Evolutionary conservation across 2,113 vertebrate genomes (phyloP), one percentile per base, ranked within the genome.

Genomic region (Antechinus stuartii): DNA sequence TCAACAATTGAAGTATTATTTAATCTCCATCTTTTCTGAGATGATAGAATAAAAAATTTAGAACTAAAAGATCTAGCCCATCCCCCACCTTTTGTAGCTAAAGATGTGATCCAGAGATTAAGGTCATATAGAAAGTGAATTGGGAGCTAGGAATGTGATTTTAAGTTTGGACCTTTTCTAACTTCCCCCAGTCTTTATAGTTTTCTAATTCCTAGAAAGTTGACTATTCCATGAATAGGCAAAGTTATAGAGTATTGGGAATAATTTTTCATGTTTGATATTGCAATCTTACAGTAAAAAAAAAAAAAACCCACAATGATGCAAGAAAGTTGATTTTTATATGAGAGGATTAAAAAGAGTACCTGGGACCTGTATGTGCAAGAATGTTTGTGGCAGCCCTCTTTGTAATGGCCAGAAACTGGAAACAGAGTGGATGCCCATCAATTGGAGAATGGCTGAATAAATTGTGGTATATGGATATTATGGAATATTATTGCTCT

Each of bases 111-210:
- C 6, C 5, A 84, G 68, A 23, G 6, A 7, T n/a, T 84, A 84
- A 84, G 35, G n/a, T 84, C n/a, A 84, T 42, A 84, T 84, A 8
- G 6, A 76, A 14, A 84, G n/a, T 84, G 19, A 84, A n/a, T 84
- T 42, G 14, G 14, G 0, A 84, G n/a, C 7, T 42, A 42, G 19
- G 16, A 7, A 42, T 8, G n/a, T 42, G 16, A 7, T 42, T 42
- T 84, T 42, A 35, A 42, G 4, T 84, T 84, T 84, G 19, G 68
- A 90, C 90, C 92, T 84, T 92, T 91, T 91, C 89, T 92, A 90
- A 46, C 94, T 96, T 90, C 68, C 55, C 91, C 90, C 96, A 96
- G 92, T 95, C 92, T 50, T 90, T 95, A 90, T 96, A 57, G 95
- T 90, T 92, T 97, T 91, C 89, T 96, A 90, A 92, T 53, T 91